phyloP scores from a whole-genome alignment of 2,888 invertebrate genomes.

The Scaptomyza cyrtandrae region DNA sequence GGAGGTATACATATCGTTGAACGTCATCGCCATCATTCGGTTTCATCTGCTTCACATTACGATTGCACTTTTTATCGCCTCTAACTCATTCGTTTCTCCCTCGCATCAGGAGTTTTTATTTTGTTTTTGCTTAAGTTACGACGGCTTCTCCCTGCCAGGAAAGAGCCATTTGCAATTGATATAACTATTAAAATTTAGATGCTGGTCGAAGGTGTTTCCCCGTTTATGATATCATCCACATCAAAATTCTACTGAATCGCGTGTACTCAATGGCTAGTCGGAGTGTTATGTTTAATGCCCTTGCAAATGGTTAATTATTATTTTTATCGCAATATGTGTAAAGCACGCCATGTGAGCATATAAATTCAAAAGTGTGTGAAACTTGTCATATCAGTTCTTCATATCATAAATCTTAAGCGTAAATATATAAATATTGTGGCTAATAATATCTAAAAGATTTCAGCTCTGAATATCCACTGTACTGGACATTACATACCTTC shows the following conservation, averaged over 20 bases:
- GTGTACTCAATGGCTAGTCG: background rate
- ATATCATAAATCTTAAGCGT: no score
- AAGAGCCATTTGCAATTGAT: conserved; percentile 1
- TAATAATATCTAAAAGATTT: no score
- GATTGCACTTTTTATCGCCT: conserved; percentile 47
- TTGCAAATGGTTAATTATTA: conserved; percentile 4
- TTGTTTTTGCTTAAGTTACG: background rate
- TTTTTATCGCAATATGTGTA: conserved; percentile 1
- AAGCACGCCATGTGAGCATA: background rate
- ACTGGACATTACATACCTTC: background rate
- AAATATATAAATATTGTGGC: no score
- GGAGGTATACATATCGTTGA: conserved; percentile 34
- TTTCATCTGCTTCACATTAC: conserved; percentile 75
- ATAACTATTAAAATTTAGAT: conserved; percentile 2
- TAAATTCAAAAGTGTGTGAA: background rate
- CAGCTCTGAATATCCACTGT: no score
- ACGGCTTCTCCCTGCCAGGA: no score
- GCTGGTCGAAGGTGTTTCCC: background rate
- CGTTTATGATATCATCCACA: background rate
- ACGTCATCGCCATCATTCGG: conserved; percentile 57
- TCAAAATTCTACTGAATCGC: background rate
- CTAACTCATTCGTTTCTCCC: background rate
- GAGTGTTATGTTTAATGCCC: conserved; percentile 3
- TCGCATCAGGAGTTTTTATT: background rate
- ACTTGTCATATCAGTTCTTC: background rate